These are phyloP conservation scores for Amphipoea oculea DNA, from an alignment of 2,888 invertebrate species.

Conservation along the genomic window DNA sequence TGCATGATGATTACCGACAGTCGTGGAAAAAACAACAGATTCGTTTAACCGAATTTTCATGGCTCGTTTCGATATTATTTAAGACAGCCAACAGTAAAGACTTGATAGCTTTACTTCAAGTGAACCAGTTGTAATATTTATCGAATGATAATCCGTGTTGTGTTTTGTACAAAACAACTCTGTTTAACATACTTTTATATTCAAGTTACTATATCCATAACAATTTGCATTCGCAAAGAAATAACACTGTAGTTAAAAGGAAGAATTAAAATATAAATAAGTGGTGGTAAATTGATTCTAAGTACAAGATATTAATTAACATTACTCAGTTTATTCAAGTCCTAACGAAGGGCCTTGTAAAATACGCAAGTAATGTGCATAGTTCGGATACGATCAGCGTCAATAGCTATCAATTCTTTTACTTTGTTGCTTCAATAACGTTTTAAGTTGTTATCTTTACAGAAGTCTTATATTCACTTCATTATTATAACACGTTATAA, in stretches of 20 bases:
- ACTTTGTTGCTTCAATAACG: conserved; percentile 36
- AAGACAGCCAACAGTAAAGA: conserved; percentile 2
- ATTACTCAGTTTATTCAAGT: conserved; percentile 46
- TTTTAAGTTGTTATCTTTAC: conserved; percentile 30
- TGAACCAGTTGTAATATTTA: conserved; percentile 28
- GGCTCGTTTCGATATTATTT: conserved; percentile 43
- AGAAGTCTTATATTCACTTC: conserved; percentile 13
- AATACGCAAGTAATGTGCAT: conserved; percentile 30
- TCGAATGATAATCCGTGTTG: conserved; percentile 5
- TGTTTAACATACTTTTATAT: conserved; percentile 32
- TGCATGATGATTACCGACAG: conserved; percentile 60
- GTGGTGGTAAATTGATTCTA: conserved; percentile 48
- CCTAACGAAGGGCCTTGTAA: conserved; percentile 27
- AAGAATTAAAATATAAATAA: conserved; percentile 33
- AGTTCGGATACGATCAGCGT: conserved; percentile 28
- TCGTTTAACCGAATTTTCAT: conserved; percentile 74
- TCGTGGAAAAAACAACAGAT: conserved; percentile 68
- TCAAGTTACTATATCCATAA: conserved; percentile 23
- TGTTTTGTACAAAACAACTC: conserved; percentile 4
- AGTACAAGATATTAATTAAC: conserved; percentile 44
- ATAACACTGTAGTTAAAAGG: conserved; percentile 34
- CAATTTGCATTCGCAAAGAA: conserved; percentile 35
- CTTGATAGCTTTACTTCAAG: conserved; percentile 3
- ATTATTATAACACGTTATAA: conserved; percentile 14
- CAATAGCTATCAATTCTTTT: conserved; percentile 26